Evolutionary conservation across 2,888 invertebrate genomes (phyloP), one percentile per base, ranked within the genome.

Genomic region (Bugulina stolonifera): DNA sequence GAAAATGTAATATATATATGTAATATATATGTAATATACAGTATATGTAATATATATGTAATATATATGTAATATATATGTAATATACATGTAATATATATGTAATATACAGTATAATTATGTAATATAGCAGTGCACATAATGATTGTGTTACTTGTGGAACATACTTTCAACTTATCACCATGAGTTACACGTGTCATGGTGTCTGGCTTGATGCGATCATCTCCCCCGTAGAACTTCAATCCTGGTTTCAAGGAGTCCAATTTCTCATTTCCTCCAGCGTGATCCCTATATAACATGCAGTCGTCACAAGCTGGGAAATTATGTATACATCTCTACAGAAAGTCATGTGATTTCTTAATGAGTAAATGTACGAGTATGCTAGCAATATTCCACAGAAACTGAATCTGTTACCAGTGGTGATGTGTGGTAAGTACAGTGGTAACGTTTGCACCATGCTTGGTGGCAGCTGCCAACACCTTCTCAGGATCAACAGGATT

Each of bases 371-470:
- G n/a, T n/a, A n/a, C n/a, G n/a, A n/a, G n/a, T n/a, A n/a, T n/a
- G n/a, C n/a, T n/a, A n/a, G n/a, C n/a, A n/a, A n/a, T n/a, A n/a
- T n/a, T n/a, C n/a, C n/a, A n/a, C n/a, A n/a, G n/a, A n/a, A n/a
- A n/a, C n/a, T n/a, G n/a, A n/a, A n/a, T n/a, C n/a, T 5, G 75
- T 80, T 88, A 93, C 94, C 94, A 95, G 82, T 98, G 97, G 86
- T 97, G 96, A 86, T 98, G 97, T 2, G 98, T 98, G 0, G 96
- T 97, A 69, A 98, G 85, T 29, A 96, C 89, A 79, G 91, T 90
- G 0, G 90, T 93, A 18, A 98, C 86, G 32, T 89, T 90, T 0
- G 91, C 90, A 34, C 90, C 89, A 78, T 90, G 89, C 55, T 90
- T 88, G 75, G 89, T 80, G 0, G 93, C 91, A 35, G 90, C 91